Base-by-base conservation (phyloP, 2,113 vertebrate genomes). In the Epinephelus moara region DNA sequence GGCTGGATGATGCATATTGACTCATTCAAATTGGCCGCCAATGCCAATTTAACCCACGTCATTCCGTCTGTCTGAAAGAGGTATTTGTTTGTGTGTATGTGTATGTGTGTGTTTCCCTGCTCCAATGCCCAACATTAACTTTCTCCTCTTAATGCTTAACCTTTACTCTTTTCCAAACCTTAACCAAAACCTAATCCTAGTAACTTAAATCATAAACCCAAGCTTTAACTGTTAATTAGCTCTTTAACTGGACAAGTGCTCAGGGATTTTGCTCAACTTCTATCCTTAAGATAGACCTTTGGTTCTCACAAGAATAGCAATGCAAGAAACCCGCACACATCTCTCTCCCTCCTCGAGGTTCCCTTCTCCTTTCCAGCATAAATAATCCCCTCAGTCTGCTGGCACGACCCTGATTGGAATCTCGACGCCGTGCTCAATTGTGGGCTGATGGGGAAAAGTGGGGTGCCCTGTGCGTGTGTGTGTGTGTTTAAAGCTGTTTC, bases 371-470 rank as follows among this genome's bases (percentile, higher is more conserved):
- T 91, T 94, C 93, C 94, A 94, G 93, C 90, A 94, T 86, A 95
- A 95, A 94, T 94, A 95, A 95, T 95, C 93, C 90, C 84, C 67
- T 71, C 86, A 89, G 93, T 94, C 93, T 93, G 94, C 92, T 91
- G 93, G 88, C 92, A 90, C 85, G 75, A 81, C 85, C 82, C 92
- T 94, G 94, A 94, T 95, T 94, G 94, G 91, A 93, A 94, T 94
- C 94, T 94, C 76, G 90, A 95, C 93, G 93, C 94, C 93, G 68
- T 82, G 84, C 90, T 93, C 93, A 94, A 94, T 94, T 95, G 94
- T 94, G 94, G 94, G 79, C 80, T 88, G 79, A 86, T 78, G 70
- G 76, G 87, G 85, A 81, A 90, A 89, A 91, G 86, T 71, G 77
- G 89, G 92, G 85, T 89, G 89, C 85, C 78, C 82, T 88, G 75